Conservation (phyloP, 2,113 vertebrate genomes). For the Astur gentilis region DNA sequence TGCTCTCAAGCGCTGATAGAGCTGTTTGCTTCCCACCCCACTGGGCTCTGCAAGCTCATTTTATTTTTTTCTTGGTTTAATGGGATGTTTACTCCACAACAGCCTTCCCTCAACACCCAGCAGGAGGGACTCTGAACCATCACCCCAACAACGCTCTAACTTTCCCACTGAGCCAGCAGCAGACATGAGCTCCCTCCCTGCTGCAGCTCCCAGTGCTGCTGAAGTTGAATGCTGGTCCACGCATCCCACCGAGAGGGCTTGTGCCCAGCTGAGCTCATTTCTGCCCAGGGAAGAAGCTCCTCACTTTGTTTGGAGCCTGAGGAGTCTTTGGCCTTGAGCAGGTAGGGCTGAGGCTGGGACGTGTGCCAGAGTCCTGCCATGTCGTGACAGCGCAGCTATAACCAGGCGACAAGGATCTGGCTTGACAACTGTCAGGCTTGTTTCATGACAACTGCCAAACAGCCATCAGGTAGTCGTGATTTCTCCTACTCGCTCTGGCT, state of each 20-base stretch:
- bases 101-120: not conserved
- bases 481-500: constrained; percentile 51
- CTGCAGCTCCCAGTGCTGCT: rapidly evolving
- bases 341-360: not conserved
- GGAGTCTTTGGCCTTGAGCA: not conserved
- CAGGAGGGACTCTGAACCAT: not conserved
- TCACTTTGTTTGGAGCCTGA: rapidly evolving
- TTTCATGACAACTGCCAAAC: not conserved
- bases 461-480: constrained; percentile 46
- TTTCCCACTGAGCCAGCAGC: not conserved
- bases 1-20: not conserved
- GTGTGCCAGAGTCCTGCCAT: not conserved
- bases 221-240: not conserved
- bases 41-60: not conserved
- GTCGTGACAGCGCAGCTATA: not conserved
- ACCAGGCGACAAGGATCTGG: not conserved
- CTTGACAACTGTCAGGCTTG: not conserved
- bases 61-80: not conserved
- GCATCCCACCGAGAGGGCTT: not conserved
- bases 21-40: constrained; percentile 25
- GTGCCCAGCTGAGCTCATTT: not conserved
- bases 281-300: not conserved
- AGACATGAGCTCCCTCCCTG: rapidly evolving
- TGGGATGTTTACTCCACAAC: constrained; percentile 23
- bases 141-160: not conserved